Base-by-base conservation (phyloP, 1,140 invertebrate species). In the Pantala flavescens region DNA sequence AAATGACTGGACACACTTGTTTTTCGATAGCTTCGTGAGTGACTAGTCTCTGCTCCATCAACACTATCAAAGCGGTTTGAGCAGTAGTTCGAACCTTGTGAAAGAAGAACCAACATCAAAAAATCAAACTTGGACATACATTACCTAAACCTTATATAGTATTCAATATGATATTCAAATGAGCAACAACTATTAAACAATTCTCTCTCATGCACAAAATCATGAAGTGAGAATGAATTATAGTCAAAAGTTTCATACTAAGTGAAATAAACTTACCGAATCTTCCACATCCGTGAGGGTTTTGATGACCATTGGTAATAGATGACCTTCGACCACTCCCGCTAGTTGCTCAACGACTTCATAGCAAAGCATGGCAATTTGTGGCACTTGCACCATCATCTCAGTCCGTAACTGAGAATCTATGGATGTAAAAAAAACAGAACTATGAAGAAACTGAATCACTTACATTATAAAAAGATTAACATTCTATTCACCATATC, bases 301-400 rank as follows among this genome's bases (percentile, higher is more conserved):
- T 75, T 83, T 85, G 43, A 89, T 85, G 42, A 90, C 85, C 79
- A 89, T 85, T 70, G 85, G 86, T 36, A 90, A 82, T 71, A 91
- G 82, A 75, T 88, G 84, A 28, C 82, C 80, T 10, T 85, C 81
- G 43, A 85, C 82, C 28, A 87, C 77, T 79, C 78, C 74, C 78
- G 77, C 80, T 76, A 75, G 78, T 73, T 82, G 79, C 72, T 85
- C 82, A 0, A 83, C 81, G 24, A 84, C 81, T 76, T 89, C 85
- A 75, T 87, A 84, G 78, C 87, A 88, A 76, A 88, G 85, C 74
- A 86, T 82, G n/a, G 87, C 88, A 73, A 90, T 84, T 76, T 88
- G 85, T 1, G 88, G 87, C 28, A 90, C 80, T 76, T 89, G 88
- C 76, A 90, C 87, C 79, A 90, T 85, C 77, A 90, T 78, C 77